Evolutionary conservation across 2,888 invertebrate species (phyloP).

Genomic region (Chaetogeoica ovagalla): DNA sequence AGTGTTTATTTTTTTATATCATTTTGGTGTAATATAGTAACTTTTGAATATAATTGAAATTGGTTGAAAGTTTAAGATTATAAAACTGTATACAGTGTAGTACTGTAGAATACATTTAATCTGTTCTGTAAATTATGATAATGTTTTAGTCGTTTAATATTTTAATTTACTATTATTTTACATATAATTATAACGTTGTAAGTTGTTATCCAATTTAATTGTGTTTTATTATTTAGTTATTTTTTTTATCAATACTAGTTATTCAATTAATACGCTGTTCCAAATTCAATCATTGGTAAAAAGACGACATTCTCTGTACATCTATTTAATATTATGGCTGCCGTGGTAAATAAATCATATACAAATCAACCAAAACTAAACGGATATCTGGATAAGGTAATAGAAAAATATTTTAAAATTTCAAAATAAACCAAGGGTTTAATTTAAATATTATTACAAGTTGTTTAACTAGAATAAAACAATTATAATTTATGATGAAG

Average conservation of each 20-base stretch:
- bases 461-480: not conserved
- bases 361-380: conserved; percentile 12
- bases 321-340: not conserved
- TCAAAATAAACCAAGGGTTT: not conserved
- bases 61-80: no score
- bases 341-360: not conserved
- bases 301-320: not conserved
- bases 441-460: not conserved
- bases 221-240: not conserved
- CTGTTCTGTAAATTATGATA: not conserved
- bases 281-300: not conserved
- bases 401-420: not conserved
- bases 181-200: no score
- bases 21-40: no score
- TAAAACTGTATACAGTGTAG: no score
- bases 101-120: no score
- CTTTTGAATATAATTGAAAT: no score
- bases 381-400: conserved; percentile 14
- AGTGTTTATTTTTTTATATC: no score
- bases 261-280: not conserved
- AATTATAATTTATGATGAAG: not conserved
- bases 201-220: not conserved
- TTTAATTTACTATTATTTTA: no score
- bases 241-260: not conserved
- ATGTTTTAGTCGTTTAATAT: not conserved